Base-by-base conservation (phyloP, 2,888 invertebrate genomes). In the Rhyacophila evoluta region DNA sequence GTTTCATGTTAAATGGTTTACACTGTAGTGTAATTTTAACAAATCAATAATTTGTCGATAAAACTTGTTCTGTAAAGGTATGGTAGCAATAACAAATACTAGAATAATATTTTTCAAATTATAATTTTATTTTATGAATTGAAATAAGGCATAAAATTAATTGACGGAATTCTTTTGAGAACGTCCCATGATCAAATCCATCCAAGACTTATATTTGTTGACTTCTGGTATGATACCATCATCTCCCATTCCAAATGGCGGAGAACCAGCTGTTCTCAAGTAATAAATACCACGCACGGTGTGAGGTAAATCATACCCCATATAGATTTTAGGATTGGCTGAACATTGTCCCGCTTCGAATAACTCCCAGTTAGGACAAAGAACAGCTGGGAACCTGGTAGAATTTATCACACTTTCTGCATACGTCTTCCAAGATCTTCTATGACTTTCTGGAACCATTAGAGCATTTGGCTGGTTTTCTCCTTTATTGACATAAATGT, bases 401-500 rank as follows among this genome's bases (percentile, higher is more conserved):
- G 82, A 83, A 11, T 82, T 80, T 0, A 75, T 1, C 3, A 88
- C 84, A 0, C 87, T 87, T 84, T 87, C 87, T 0, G 85, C 83
- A 83, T 82, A 88, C 29, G 85, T 82, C 25, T 83, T 78, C 87
- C 87, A 87, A 2, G 36, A 36, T 27, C 87, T 85, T 77, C 85
- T 84, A 85, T 89, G 89, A 73, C 87, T 87, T 83, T 89, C 89
- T 0, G 87, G 85, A 83, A 87, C 86, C 10, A 85, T 76, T 4
- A 87, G 70, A 83, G 89, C 89, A 84, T 84, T 83, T 0, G 88
- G 88, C 84, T 89, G 89, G 83, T 84, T 82, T 0, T 83, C 72
- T 0, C 89, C 89, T 2, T 85, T 83, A 85, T 89, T 89, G 0
- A 87, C 87, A 83, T 81, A 89, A 85, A 84, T 88, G 83, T 89